A percentile compares a stretch with the other conserved stretches of the same genome.
Evolutionary conservation across 2,888 invertebrate genomes (phyloP).

Genomic region (Nomada ferruginata): DNA sequence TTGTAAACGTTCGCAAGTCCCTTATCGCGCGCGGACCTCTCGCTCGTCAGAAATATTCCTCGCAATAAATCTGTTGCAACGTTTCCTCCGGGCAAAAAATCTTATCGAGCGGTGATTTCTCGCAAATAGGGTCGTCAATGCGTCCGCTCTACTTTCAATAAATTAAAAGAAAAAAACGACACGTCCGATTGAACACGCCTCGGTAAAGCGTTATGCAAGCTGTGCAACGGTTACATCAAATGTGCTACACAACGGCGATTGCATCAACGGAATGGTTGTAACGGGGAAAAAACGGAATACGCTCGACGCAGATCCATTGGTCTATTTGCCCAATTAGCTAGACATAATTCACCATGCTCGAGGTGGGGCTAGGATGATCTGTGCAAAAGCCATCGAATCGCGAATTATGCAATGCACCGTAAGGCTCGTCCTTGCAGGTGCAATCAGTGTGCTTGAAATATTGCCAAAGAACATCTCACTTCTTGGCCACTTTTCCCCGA

Average conservation of each 20-base stretch:
- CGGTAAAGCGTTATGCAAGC: constrained; percentile 11
- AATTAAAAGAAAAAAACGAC: not conserved
- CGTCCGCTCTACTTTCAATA: constrained; percentile 10
- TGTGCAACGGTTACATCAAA: constrained; percentile 21
- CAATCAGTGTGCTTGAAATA: not conserved
- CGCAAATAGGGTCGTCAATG: not conserved
- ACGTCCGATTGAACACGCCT: not conserved
- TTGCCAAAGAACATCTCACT: not conserved
- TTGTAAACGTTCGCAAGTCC: too few relatives aligned
- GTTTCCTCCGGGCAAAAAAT: not conserved
- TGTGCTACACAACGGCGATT: not conserved
- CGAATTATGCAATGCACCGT: not conserved
- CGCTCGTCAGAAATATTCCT: not conserved
- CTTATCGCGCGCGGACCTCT: not conserved
- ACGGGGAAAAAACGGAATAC: not conserved
- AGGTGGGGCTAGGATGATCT: constrained; percentile 6
- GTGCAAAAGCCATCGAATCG: not conserved
- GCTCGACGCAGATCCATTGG: not conserved
- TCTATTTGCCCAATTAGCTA: constrained; percentile 30
- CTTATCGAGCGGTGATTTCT: not conserved
- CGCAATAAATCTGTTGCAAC: not conserved
- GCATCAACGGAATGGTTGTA: not conserved
- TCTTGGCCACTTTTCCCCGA: not conserved
- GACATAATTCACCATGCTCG: constrained; percentile 3
- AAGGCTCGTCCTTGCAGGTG: not conserved